Base-by-base conservation (phyloP, 2,888 invertebrate genomes). In the Rotaria sp. region DNA sequence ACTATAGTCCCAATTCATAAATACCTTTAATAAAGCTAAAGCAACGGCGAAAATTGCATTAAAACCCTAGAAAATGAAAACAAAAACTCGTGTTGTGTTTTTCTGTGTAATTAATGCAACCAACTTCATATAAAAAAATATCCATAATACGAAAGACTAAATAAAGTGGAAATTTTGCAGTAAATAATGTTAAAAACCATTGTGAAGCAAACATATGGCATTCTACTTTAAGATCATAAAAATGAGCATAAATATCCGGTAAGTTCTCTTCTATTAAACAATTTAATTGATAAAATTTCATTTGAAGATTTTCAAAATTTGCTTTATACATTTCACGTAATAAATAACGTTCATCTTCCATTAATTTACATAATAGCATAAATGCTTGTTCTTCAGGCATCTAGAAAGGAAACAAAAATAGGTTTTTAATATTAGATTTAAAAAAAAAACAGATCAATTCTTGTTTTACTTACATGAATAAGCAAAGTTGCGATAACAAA, bases 331-430 rank as follows among this genome's bases (percentile, higher is more conserved):
- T 93, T 91, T 97, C 96, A 57, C 99, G 93, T 86, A 99, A 92
- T 0, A 95, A 95, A 90, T 98, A 99, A 87, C 96, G 95, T 91
- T 67, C 67, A 67, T 67, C 67, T 67, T 96, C 97, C 99, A 99
- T 99, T 41, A 99, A 93, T 88, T 96, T 95, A 2, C 97, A 96
- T 86, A 99, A 92, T 30, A 99, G 94, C 90, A 96, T 96, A 91
- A 99, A 99, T 0, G 98, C 96, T 93, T 99, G 97, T 91, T 99
- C 99, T 92, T 99, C 99, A 0, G 98, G 97, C 97, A 99, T 98
- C 67, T 67, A 67, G 3, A 24, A 30, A 67, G 1, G 7, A 67
- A 2, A 35, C 35, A 7, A 45, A 80, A 74, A 86, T 87, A 89
- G 87, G 85, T 74, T 30, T 35, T n/a, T 13, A 26, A 26, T 30